Base-by-base conservation (phyloP, 2,113 vertebrate genomes). In the Trochalopteron elliotii region DNA sequence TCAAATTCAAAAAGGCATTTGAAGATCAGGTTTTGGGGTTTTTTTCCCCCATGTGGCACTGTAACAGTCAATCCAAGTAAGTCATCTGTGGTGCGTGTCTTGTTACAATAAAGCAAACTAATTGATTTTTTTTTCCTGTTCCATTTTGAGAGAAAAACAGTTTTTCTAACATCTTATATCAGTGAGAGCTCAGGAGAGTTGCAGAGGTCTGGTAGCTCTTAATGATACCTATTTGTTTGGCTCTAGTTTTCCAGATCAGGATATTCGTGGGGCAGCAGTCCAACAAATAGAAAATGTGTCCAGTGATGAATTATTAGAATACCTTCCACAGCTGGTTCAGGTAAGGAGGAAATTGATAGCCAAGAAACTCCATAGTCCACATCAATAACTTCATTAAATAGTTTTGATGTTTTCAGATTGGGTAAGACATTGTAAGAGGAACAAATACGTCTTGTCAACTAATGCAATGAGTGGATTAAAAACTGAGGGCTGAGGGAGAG, bases 281-380 rank as follows among this genome's bases (percentile, higher is more conserved):
- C 97, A 98, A 24, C 98, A 98, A 92, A 98, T 99, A 94, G 96
- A 98, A 94, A 97, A 97, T 60, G 96, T 98, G 45, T 94, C 97
- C 25, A 98, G 98, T 95, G 98, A 97, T 83, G 98, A 98, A 79
- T 94, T 99, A 13, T 97, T 99, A 57, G 95, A 97, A 24, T 98
- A 97, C 92, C 98, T 99, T 88, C 99, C 98, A 37, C 99, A 99
- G 92, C 93, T 99, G 40, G 98, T 99, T 74, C 99, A 99, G 98
- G 99, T 99, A 93, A 98, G 96, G 85, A 79, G 52, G 57, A 63
- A 80, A 94, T 37, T 80, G 49, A 78, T 53, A 83, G 17, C 61
- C 55, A 65, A 72, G 21, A 37, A 76, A 90, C 37, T 56, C 68
- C 56, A 65, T 52, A 76, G 50, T 75, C 68, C 25, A 67, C 52